Evolutionary conservation across 2,888 invertebrate genomes (phyloP).

Genomic region (Diloba caeruleocephala): DNA sequence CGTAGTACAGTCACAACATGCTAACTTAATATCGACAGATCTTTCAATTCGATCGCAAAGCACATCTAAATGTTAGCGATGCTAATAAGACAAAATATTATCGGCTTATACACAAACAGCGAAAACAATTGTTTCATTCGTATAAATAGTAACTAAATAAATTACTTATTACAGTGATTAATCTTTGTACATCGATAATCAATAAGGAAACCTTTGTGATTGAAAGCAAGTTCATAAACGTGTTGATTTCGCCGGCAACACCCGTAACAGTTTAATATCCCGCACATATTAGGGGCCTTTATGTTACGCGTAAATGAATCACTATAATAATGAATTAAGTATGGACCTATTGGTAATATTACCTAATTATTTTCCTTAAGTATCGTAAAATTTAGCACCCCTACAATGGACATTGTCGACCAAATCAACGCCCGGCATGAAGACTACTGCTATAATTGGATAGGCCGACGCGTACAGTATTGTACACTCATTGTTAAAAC

Average conservation of each 20-base stretch:
- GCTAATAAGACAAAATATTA: neutral
- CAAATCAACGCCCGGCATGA: too few species aligned
- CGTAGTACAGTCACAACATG: neutral
- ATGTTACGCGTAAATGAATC: too few species aligned
- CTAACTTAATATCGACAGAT: neutral
- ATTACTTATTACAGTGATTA: constrained; percentile 30
- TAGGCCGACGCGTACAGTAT: neutral
- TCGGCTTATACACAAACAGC: neutral
- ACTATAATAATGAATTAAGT: too few species aligned
- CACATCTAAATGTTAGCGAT: neutral
- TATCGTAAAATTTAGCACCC: too few species aligned
- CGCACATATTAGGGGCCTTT: too few species aligned
- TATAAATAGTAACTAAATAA: constrained; percentile 26
- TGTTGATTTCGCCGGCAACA: too few species aligned
- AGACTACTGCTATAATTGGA: neutral
- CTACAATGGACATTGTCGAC: too few species aligned
- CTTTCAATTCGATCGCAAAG: neutral
- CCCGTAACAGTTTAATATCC: too few species aligned
- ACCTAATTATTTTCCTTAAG: too few species aligned
- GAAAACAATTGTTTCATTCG: constrained; percentile 4
- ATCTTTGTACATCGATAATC: constrained; percentile 19
- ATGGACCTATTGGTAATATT: too few species aligned
- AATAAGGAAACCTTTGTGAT: constrained; percentile 1
- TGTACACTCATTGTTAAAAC: too few species aligned
- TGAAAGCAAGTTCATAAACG: neutral